Evolutionary conservation across 2,113 vertebrate genomes (phyloP), one percentile per base, ranked within the genome.

Genomic region (Platanista minor): DNA sequence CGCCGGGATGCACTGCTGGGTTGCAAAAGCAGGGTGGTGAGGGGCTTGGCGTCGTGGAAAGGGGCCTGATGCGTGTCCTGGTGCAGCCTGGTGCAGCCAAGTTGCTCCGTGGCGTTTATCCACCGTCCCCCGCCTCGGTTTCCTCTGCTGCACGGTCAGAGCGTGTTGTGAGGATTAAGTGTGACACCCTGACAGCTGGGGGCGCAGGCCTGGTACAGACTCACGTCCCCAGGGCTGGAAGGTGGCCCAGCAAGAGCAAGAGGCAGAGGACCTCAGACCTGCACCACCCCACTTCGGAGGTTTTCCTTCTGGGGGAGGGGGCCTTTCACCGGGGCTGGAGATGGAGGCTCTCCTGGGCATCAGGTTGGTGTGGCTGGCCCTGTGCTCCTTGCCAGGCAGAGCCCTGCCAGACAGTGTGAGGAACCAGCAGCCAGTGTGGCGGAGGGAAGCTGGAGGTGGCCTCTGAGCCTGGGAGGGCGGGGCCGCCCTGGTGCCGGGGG

Each of bases 71-170:
- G 2, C 6, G n/a, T 1, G 1, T 75, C 78, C 62, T 10, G 3
- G 13, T 6, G 10, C 0, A 8, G n/a, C 64, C 13, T 14, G 49
- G 46, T 46, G 0, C 3, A 1, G 29, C 3, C 23, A 10, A 18
- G 33, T 36, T 2, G 18, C 25, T 3, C 29, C 2, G 0, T 52
- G 80, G 14, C 7, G 1, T 29, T 23, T 11, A 46, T 33, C 23
- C 23, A 20, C 2, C 36, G 1, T 49, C 8, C 66, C 62, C 29
- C 2, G 36, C 39, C 33, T 52, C 2, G 0, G 27, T 33, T 39
- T 78, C 27, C 74, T 49, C 10, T 2, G 83, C 46, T 57, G 49
- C 20, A 46, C 5, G 1, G 10, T 31, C 54, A 9, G 4, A 8
- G 71, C 1, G 20, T 39, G 3, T 41, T 31, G 2, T 59, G 54